Conservation (phyloP, 2,113 vertebrate species). For the Acanthisitta chloris region DNA sequence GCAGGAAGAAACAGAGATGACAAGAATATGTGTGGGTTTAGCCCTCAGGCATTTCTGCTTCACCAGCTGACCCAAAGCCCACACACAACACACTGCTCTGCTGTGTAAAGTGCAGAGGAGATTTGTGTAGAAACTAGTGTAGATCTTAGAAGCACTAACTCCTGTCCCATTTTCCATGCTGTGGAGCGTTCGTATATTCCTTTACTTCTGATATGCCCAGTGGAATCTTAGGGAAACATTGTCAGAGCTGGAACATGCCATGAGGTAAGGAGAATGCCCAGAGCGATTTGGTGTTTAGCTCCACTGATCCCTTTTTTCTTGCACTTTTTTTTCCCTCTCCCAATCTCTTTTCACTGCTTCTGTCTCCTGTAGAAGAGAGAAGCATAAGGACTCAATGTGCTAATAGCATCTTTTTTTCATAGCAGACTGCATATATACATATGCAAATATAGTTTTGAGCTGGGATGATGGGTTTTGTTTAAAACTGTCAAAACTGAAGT, state of each 20-base stretch:
- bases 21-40: neutral
- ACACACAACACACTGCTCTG: neutral
- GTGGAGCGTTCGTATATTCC: neutral
- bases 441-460: neutral
- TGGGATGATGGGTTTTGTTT: slow-evolving; percentile 18
- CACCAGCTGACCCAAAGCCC: neutral
- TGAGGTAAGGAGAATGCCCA: neutral
- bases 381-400: neutral
- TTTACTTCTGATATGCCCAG: neutral
- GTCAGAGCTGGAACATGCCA: neutral
- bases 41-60: neutral
- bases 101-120: neutral
- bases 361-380: neutral
- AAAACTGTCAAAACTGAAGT: slow-evolving; percentile 39
- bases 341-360: neutral
- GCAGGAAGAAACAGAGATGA: neutral
- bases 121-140: neutral
- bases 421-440: neutral
- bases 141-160: neutral
- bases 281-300: neutral
- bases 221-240: neutral
- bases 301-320: neutral
- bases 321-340: neutral
- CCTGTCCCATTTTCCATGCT: neutral
- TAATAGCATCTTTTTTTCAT: neutral